Evolutionary conservation across 1,140 invertebrate genomes (phyloP).

Genomic region (Drosophila sulfurigaster): DNA sequence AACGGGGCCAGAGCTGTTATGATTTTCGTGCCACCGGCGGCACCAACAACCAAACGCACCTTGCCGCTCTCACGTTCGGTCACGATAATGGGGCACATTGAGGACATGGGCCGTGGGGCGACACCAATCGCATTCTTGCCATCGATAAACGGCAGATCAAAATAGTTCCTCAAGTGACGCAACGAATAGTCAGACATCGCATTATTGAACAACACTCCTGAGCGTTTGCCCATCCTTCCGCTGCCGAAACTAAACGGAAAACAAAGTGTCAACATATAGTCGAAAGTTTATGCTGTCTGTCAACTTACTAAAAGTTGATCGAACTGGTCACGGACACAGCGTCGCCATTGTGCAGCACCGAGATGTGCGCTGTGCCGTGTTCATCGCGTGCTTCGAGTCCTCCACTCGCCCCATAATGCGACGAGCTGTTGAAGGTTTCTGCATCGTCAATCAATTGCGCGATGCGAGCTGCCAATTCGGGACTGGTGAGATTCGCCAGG

Average conservation of each 20-base stretch:
- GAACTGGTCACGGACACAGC: constrained; percentile 97
- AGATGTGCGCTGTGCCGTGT: constrained; percentile 96
- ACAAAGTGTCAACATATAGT: not conserved
- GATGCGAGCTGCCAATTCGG: constrained; percentile 87
- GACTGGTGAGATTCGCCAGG: constrained; percentile 37
- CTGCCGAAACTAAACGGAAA: constrained; percentile 67
- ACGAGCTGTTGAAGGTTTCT: constrained; percentile 88
- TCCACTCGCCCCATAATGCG: constrained; percentile 89
- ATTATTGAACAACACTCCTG: constrained; percentile 97
- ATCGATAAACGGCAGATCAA: constrained; percentile 89
- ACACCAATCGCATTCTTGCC: constrained; percentile 92
- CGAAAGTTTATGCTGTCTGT: no score
- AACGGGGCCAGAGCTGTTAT: constrained; percentile 92
- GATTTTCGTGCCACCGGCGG: constrained; percentile 97
- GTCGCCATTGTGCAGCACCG: constrained; percentile 94
- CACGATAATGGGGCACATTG: constrained; percentile 95
- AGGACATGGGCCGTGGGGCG: constrained; percentile 94
- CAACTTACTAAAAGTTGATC: constrained; percentile 94
- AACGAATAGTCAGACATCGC: constrained; percentile 98
- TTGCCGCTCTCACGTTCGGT: constrained; percentile 89
- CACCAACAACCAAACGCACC: constrained; percentile 93
- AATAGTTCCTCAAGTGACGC: constrained; percentile 91
- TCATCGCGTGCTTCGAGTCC: constrained; percentile 86
- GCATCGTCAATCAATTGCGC: constrained; percentile 88
- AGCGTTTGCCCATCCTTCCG: constrained; percentile 85